Conservation (phyloP, 2,888 invertebrate genomes). For the Leptinotarsa haldemani region DNA sequence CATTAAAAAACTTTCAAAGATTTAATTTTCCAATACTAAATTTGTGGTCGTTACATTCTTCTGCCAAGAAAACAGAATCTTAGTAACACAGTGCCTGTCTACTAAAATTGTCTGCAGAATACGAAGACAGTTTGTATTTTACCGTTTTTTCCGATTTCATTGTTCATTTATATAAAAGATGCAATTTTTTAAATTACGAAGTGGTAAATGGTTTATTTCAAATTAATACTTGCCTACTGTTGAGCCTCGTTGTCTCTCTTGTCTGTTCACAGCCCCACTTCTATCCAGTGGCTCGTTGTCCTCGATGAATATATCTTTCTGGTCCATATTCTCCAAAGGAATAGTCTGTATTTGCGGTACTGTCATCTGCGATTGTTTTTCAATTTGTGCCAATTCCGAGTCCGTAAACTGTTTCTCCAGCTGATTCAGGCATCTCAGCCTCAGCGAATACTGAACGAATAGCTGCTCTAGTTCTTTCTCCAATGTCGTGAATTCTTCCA, state of each 20-base stretch:
- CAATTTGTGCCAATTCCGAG: slow-evolving; percentile 81
- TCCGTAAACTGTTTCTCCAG: slow-evolving; percentile 89
- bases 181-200: too few species aligned
- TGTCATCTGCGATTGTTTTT: slow-evolving; percentile 76
- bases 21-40: too few species aligned
- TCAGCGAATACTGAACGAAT: slow-evolving; percentile 88
- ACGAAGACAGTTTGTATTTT: too few species aligned
- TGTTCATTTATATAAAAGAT: too few species aligned
- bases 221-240: slow-evolving; percentile 67
- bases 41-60: too few species aligned
- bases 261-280: slow-evolving; percentile 57
- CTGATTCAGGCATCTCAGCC: slow-evolving; percentile 89
- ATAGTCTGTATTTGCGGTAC: slow-evolving; percentile 71
- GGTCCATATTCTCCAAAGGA: slow-evolving; percentile 58
- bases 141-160: too few species aligned
- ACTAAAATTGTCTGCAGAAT: too few species aligned
- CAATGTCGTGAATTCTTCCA: slow-evolving; percentile 92
- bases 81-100: too few species aligned
- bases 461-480: slow-evolving; percentile 86
- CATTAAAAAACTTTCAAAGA: too few species aligned
- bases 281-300: slow-evolving; percentile 52
- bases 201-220: too few species aligned
- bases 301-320: slow-evolving; percentile 54
- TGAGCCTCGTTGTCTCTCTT: slow-evolving; percentile 70
- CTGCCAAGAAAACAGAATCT: too few species aligned